phyloP scores from a whole-genome alignment of 2,888 invertebrate genomes.

The Melipona beecheii region DNA sequence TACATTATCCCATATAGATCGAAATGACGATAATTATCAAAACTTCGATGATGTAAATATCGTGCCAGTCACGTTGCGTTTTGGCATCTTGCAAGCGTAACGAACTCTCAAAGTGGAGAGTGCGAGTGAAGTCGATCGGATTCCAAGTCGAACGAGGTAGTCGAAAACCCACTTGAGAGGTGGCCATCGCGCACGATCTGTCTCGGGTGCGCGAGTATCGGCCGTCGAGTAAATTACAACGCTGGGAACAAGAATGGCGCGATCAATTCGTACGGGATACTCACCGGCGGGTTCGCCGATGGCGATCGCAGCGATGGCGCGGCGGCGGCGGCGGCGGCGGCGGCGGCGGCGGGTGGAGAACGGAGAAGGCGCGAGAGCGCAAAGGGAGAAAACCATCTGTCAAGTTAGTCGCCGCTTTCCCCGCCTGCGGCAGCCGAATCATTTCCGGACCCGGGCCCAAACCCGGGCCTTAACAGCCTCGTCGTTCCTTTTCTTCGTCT shows the following conservation, averaged over 20 bases:
- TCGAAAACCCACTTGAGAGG: background rate
- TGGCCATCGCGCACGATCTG: no score
- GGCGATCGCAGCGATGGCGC: conserved; percentile 35
- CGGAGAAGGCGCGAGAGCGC: conserved; percentile 23
- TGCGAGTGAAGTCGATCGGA: background rate
- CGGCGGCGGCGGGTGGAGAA: conserved; percentile 26
- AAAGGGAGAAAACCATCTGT: conserved; percentile 71
- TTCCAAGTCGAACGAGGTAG: background rate
- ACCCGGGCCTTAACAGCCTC: conserved; percentile 38
- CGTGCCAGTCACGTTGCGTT: background rate
- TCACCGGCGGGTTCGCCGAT: conserved; percentile 50
- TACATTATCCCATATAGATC: no score
- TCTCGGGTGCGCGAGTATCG: background rate
- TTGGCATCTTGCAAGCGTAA: background rate
- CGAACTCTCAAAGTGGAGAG: background rate
- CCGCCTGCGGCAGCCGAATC: conserved; percentile 78
- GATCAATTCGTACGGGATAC: conserved; percentile 37
- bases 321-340: background rate
- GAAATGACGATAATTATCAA: no score
- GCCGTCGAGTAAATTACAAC: conserved; percentile 29
- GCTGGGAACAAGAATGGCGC: conserved; percentile 15
- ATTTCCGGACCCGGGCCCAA: conserved; percentile 76
- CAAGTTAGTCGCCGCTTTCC: conserved; percentile 76
- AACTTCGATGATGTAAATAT: no score
- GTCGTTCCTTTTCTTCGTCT: conserved; percentile 19